A percentile compares a stretch with the other conserved stretches of the same genome.
phyloP scores from a whole-genome alignment of 2,113 vertebrate species.

The Fregetta grallaria region DNA sequence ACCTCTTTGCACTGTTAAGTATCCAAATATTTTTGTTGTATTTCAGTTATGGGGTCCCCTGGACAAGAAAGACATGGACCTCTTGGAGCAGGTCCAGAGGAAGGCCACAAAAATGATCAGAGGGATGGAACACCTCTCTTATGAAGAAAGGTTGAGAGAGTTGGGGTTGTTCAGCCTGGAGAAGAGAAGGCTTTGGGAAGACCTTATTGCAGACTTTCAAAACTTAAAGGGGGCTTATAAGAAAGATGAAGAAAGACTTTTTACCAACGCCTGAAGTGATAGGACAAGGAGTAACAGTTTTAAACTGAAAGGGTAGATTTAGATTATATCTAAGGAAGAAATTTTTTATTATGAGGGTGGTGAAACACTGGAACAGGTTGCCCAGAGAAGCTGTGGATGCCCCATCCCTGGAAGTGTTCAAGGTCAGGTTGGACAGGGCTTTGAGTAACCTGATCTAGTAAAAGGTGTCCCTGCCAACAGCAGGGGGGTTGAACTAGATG shows the following conservation, averaged over 20 bases:
- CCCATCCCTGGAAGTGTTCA: no score
- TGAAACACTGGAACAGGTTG: neutral
- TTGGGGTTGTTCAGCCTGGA: neutral
- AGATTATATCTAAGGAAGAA: neutral
- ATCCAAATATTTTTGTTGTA: neutral
- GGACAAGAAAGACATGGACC: neutral
- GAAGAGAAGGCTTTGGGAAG: rapidly evolving
- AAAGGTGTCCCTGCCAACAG: neutral
- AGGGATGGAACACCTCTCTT: rapidly evolving
- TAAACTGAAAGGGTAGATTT: neutral
- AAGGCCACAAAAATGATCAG: neutral
- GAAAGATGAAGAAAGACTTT: neutral
- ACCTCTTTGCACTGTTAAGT: neutral
- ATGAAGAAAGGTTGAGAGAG: rapidly evolving
- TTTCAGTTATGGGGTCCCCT: neutral
- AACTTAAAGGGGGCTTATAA: rapidly evolving
- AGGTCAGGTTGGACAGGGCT: neutral
- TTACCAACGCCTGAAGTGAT: rapidly evolving
- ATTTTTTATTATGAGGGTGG: neutral
- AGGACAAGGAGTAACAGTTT: neutral
- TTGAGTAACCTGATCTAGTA: neutral
- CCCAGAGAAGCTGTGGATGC: neutral
- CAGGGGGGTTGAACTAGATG: neutral
- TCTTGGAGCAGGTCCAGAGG: neutral
- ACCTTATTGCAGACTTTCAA: neutral